phyloP scores from a whole-genome alignment of 2,797 vertebrate genomes.

The Limnodromus scolopaceus region DNA sequence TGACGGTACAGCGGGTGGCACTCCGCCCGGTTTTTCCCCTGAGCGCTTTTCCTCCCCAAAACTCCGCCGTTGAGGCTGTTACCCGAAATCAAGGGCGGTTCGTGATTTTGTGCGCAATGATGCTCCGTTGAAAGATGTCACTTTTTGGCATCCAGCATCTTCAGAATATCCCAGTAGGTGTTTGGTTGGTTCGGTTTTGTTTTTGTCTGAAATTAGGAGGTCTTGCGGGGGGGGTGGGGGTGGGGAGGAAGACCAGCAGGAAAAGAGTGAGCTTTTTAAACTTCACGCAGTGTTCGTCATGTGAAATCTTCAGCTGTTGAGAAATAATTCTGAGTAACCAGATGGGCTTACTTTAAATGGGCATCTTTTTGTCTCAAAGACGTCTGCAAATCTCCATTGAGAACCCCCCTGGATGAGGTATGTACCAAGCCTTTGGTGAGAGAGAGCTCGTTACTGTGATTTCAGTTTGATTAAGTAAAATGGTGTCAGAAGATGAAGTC shows the following conservation, averaged over 20 bases:
- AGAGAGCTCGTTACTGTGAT: slow-evolving; percentile 52
- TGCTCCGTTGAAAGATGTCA: neutral
- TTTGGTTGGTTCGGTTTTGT: neutral
- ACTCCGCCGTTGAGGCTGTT: slow-evolving; percentile 49
- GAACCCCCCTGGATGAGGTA: slow-evolving; percentile 75
- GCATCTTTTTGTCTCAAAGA: slow-evolving; percentile 78
- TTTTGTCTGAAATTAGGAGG: slow-evolving; percentile 24
- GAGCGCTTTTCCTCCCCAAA: neutral
- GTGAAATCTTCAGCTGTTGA: slow-evolving; percentile 60
- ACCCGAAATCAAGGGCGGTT: slow-evolving; percentile 43
- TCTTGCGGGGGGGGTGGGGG: neutral
- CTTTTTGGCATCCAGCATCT: neutral
- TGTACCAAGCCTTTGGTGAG: slow-evolving; percentile 53
- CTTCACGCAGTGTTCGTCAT: slow-evolving; percentile 19
- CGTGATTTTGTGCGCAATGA: neutral
- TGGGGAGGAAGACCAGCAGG: neutral
- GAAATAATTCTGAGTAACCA: slow-evolving; percentile 34
- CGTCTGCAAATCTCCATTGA: slow-evolving; percentile 58
- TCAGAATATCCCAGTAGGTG: neutral
- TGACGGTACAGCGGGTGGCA: slow-evolving; percentile 55
- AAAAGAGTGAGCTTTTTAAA: slow-evolving; percentile 48
- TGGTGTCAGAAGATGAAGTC: slow-evolving; percentile 53
- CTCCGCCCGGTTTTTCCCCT: neutral
- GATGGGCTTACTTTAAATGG: slow-evolving; percentile 63
- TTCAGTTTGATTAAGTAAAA: slow-evolving; percentile 56